Base-by-base conservation (phyloP, 1,140 invertebrate species). In the Macrobrachium rosenbergii region DNA sequence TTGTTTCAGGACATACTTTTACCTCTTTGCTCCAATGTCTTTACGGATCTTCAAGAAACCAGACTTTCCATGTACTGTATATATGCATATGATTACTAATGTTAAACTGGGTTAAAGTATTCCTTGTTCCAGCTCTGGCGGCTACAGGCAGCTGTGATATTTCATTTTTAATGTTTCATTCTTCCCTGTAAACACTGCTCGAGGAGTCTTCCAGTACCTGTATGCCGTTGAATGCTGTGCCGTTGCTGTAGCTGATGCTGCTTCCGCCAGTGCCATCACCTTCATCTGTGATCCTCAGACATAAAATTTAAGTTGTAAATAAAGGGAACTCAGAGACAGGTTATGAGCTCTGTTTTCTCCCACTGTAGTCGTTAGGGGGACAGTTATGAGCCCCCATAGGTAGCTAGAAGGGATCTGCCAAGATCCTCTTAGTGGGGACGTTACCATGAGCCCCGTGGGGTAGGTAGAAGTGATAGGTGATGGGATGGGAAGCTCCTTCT, bases 341-440 rank as follows among this genome's bases (percentile, higher is more conserved):
- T 43, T 23, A 72, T 72, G 69, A 72, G 69, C 69, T 43, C 69
- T 72, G 69, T 23, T 23, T 23, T 23, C 69, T 43, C 23, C n/a
- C 21, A 12, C 12, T 17, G 52, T 52, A 52, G 52, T 52, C 12
- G 0, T 52, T 12, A 52, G 69, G 69, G 69, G 69, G 69, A 72
- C 69, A 23, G 23, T 72, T 0, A 72, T 72, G 69, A 72, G 69
- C 69, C 69, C 69, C 69, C 69, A 28, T 72, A 72, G 69, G 69
- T 72, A 72, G 69, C 69, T 43, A 72, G 69, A 43, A 43, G 69
- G 12, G 69, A 72, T n/a, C 69, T 72, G 17, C 37, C 69, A 72
- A 43, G 69, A 72, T 23, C 37, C 69, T 28, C 69, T 16, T 72
- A 72, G 69, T 23, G 69, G 69, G 69, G 69, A 72, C 69, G 69